phyloP scores from a whole-genome alignment of 23 tunicate genomes.

The Halocynthia roretzi region DNA sequence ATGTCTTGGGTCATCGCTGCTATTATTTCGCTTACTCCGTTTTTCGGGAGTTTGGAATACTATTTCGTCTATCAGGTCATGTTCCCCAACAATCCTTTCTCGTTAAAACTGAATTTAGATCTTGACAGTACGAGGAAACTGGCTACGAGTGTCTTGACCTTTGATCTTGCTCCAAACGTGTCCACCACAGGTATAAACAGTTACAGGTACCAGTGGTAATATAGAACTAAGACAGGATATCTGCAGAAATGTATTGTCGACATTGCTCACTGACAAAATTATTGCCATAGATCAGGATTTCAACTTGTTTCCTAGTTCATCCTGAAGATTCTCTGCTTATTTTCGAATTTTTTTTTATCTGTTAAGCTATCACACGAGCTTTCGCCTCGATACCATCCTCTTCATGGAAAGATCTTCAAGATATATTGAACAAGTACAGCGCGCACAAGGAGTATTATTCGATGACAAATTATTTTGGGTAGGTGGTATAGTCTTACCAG shows the following conservation, averaged over 20 bases:
- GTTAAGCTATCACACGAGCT: no score
- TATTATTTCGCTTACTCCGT: slow-evolving; percentile 44
- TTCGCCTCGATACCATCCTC: no score
- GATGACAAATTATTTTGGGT: neutral
- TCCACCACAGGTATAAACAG: no score
- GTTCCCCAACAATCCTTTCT: slow-evolving; percentile 63
- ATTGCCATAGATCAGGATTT: no score
- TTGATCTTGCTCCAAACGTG: neutral
- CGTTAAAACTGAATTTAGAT: slow-evolving; percentile 26
- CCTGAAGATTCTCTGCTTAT: no score
- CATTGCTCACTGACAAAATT: no score
- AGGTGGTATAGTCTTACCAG: neutral
- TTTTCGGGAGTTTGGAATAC: slow-evolving; percentile 16
- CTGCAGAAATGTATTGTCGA: no score
- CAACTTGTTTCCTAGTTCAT: no score
- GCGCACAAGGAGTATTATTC: neutral
- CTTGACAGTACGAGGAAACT: slow-evolving; percentile 34
- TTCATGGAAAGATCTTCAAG: neutral
- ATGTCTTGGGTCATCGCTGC: slow-evolving; percentile 47
- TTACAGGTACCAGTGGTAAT: no score
- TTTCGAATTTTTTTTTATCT: no score
- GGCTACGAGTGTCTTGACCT: slow-evolving; percentile 13
- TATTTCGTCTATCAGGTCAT: slow-evolving; percentile 40
- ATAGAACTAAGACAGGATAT: no score
- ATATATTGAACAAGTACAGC: neutral